Base-by-base conservation (phyloP, 2,888 invertebrate species). In the Eueremaeus valkanovi region DNA sequence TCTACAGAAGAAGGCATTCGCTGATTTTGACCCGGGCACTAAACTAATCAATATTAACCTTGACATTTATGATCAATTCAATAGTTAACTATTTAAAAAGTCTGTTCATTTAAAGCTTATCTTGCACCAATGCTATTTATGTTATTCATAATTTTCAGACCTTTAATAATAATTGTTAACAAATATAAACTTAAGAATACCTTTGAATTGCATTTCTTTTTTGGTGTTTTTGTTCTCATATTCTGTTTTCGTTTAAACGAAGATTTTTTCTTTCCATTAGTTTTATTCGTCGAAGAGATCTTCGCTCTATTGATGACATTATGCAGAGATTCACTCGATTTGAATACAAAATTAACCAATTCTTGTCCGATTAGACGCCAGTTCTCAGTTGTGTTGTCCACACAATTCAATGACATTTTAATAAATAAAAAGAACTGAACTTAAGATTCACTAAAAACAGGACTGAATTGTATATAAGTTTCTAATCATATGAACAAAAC, bases 301-400 rank as follows among this genome's bases (percentile, higher is more conserved):
- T 68, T 68, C 13, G 68, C 68, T 21, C 13, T 40, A 42, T 68
- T 68, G n/a, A 68, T 68, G 21, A 68, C 68, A 68, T 68, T 68
- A 68, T 68, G 68, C n/a, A 68, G 68, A 68, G 68, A 68, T 68
- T 68, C 40, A 68, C 18, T 68, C 9, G 68, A 42, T 42, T 68
- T 68, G 13, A 68, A 21, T 6, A 68, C 68, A 42, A 68, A 68
- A 8, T 68, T 36, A 40, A 42, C 18, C 27, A 68, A 68, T 42
- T 68, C 68, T 33, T 68, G 68, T 42, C 68, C 68, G 1, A 40
- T 40, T 21, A 68, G 68, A 24, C n/a, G 21, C 68, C 40, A 68
- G n/a, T 24, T 36, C 40, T 68, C 68, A 33, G 61, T 33, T n/a
- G 31, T 63, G 27, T 33, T 31, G 33, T 63, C 61, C 18, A 6